phyloP scores from a whole-genome alignment of 2,888 invertebrate species.

The Blastobasis lacticolella region DNA sequence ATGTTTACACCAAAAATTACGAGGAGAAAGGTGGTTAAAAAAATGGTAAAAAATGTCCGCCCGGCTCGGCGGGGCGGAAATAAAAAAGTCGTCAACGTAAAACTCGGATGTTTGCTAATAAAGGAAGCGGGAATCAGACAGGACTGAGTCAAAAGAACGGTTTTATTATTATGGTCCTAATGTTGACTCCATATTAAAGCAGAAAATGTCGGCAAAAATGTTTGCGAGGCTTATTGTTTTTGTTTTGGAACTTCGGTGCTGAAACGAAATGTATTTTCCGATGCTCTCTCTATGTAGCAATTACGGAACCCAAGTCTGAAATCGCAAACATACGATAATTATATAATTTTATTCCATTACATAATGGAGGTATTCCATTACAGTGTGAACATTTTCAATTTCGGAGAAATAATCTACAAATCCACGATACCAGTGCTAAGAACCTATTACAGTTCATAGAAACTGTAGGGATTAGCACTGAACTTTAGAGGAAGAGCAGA shows the following conservation, averaged over 20 bases:
- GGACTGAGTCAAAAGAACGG: conserved; percentile 39
- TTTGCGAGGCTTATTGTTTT: conserved; percentile 25
- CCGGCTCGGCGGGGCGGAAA: conserved; percentile 43
- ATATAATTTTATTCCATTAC: too few relatives aligned
- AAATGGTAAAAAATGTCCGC: conserved; percentile 19
- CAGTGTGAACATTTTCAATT: too few relatives aligned
- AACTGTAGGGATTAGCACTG: too few relatives aligned
- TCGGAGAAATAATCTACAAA: too few relatives aligned
- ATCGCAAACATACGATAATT: too few relatives aligned
- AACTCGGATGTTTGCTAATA: conserved; percentile 57
- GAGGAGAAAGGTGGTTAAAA: conserved; percentile 30
- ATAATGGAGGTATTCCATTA: too few relatives aligned
- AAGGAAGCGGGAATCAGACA: conserved; percentile 51
- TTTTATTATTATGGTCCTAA: conserved; percentile 63
- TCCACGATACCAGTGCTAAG: too few relatives aligned
- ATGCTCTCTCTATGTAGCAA: too few relatives aligned
- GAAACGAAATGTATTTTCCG: too few relatives aligned
- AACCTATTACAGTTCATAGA: too few relatives aligned
- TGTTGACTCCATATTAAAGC: conserved; percentile 38
- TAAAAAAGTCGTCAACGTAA: conserved; percentile 63
- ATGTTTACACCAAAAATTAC: conserved; percentile 48
- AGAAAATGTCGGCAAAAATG: conserved; percentile 11
- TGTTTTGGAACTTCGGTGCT: conserved; percentile 1
- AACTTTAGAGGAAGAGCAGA: too few relatives aligned
- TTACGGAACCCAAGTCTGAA: too few relatives aligned